Evolutionary conservation across 2,797 vertebrate species (phyloP).

Genomic region (Eremophila alpestris): DNA sequence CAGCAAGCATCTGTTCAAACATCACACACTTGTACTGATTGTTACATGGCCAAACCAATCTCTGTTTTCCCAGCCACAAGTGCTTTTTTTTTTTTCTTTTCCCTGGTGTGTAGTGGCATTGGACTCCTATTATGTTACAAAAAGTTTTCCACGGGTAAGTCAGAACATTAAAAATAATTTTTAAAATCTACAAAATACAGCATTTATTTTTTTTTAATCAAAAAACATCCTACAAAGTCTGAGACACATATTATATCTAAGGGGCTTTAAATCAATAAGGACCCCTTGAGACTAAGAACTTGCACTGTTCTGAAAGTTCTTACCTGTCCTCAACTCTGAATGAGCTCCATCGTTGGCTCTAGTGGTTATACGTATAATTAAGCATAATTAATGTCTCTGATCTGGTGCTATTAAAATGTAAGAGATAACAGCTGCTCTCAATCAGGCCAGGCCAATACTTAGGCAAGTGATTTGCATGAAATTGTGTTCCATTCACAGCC

Average conservation of each 20-base stretch:
- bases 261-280: neutral
- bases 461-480: neutral
- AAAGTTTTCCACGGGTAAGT: neutral
- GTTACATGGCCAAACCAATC: neutral
- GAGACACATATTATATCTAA: no score
- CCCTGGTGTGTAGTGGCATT: neutral
- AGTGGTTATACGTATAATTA: neutral
- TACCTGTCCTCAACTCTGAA: neutral
- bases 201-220: neutral
- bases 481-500: neutral
- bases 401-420: neutral
- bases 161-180: neutral
- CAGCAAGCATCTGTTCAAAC: neutral
- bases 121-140: neutral
- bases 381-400: neutral
- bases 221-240: neutral
- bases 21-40: neutral
- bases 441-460: neutral
- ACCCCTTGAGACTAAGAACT: neutral
- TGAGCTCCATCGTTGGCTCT: neutral
- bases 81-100: neutral
- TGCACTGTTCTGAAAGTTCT: neutral
- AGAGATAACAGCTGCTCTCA: neutral
- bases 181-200: neutral
- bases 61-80: neutral